These are phyloP conservation scores for Bombus picipes DNA, from an alignment of 1,140 invertebrate genomes.

Conservation along the genomic window DNA sequence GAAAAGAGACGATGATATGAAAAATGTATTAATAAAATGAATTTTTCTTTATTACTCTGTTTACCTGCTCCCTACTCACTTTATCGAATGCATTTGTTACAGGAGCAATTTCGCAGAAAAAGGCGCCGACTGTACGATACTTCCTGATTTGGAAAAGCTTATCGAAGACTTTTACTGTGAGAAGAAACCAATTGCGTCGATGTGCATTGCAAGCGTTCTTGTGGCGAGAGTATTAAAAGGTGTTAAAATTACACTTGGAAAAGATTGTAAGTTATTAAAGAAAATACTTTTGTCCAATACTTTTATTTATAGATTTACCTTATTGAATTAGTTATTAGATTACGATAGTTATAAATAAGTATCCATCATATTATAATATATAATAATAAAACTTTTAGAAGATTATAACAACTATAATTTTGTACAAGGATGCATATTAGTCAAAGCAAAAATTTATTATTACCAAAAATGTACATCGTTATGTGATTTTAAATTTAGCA, in stretches of 20 bases:
- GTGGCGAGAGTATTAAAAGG: slow-evolving; percentile 83
- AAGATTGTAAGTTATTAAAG: slow-evolving; percentile 72
- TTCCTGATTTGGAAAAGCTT: slow-evolving; percentile 82
- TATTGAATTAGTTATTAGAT: too few relatives aligned
- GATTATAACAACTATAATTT: too few relatives aligned
- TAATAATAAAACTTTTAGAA: too few relatives aligned
- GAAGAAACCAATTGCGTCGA: slow-evolving; percentile 85
- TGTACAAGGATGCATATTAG: too few relatives aligned
- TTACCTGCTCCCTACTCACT: too few relatives aligned
- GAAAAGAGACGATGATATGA: too few relatives aligned
- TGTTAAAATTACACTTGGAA: slow-evolving; percentile 85
- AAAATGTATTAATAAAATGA: too few relatives aligned
- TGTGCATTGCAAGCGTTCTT: slow-evolving; percentile 85
- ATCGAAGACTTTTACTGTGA: slow-evolving; percentile 84
- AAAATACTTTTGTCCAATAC: background rate
- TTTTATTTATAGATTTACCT: too few relatives aligned
- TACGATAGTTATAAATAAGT: too few relatives aligned
- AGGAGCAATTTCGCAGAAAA: slow-evolving; percentile 85
- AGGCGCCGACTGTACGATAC: slow-evolving; percentile 83
- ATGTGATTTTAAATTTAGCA: slow-evolving; percentile 52
- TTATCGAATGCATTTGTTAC: background rate
- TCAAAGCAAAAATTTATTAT: too few relatives aligned
- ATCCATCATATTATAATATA: too few relatives aligned
- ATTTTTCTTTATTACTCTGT: too few relatives aligned
- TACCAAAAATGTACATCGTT: background rate